Evolutionary conservation across 1,140 invertebrate species (phyloP).

Genomic region (Frieseomelitta varia): DNA sequence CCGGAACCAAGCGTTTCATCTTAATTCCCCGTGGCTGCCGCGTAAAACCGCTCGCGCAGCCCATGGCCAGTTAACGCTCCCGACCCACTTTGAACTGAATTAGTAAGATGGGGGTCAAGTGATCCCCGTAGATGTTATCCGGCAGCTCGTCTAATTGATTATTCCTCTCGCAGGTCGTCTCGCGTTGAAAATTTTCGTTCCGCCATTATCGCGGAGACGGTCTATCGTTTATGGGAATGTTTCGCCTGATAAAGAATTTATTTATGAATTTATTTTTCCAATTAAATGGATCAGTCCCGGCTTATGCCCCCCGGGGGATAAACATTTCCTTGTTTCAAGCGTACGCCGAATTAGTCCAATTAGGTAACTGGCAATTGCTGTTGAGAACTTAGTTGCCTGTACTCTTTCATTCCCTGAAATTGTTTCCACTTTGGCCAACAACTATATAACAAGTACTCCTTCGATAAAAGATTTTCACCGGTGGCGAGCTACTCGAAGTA

Average conservation of each 20-base stretch:
- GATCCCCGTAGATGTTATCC: not conserved
- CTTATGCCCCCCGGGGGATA: too few relatives aligned
- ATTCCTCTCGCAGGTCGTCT: too few relatives aligned
- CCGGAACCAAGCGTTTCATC: too few relatives aligned
- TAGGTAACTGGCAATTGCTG: not conserved
- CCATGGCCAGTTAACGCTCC: not conserved
- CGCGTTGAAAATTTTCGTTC: not conserved
- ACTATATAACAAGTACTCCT: not conserved
- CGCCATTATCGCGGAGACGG: not conserved
- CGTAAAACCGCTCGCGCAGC: not conserved
- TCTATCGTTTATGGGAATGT: too few relatives aligned
- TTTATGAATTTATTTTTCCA: not conserved
- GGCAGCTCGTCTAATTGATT: not conserved
- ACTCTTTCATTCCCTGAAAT: not conserved
- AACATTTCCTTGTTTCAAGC: not conserved
- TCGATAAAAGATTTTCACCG: not conserved
- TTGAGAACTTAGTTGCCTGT: not conserved
- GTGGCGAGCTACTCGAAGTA: not conserved
- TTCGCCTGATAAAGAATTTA: not conserved
- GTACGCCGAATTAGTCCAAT: not conserved
- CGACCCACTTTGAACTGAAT: not conserved
- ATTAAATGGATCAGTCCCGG: not conserved
- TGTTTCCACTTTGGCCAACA: not conserved
- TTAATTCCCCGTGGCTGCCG: not conserved
- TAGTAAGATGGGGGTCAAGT: not conserved